Evolutionary conservation across 2,888 invertebrate genomes (phyloP).

Genomic region (Leptothorax acervorum): DNA sequence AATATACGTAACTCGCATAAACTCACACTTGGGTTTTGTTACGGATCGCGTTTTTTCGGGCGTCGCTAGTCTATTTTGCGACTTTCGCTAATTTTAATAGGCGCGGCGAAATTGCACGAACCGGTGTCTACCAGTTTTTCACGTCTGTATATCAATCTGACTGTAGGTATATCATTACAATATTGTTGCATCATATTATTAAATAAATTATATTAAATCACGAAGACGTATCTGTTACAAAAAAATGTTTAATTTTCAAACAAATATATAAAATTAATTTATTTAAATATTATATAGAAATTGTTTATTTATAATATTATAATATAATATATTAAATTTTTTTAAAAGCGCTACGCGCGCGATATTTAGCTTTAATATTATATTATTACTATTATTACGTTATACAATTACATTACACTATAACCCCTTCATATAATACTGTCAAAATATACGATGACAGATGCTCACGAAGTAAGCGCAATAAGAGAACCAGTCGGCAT

Average conservation of each 20-base stretch:
- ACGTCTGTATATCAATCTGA: not conserved
- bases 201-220: constrained; percentile 5
- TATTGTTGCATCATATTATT: not conserved
- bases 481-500: no score
- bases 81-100: constrained; percentile 63
- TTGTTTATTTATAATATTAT: not conserved
- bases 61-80: constrained; percentile 35
- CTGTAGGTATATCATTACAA: not conserved
- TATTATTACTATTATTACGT: no score
- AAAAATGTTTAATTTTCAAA: not conserved
- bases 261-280: not conserved
- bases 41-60: constrained; percentile 65
- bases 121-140: constrained; percentile 21
- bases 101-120: constrained; percentile 46
- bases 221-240: not conserved
- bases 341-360: not conserved
- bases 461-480: no score
- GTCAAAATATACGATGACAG: no score
- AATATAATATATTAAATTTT: not conserved
- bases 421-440: no score
- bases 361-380: no score
- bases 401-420: no score
- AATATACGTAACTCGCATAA: not conserved
- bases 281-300: not conserved
- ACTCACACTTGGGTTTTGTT: constrained; percentile 60